Conservation (phyloP, 2,113 vertebrate species). For the Dasypus novemcinctus region DNA sequence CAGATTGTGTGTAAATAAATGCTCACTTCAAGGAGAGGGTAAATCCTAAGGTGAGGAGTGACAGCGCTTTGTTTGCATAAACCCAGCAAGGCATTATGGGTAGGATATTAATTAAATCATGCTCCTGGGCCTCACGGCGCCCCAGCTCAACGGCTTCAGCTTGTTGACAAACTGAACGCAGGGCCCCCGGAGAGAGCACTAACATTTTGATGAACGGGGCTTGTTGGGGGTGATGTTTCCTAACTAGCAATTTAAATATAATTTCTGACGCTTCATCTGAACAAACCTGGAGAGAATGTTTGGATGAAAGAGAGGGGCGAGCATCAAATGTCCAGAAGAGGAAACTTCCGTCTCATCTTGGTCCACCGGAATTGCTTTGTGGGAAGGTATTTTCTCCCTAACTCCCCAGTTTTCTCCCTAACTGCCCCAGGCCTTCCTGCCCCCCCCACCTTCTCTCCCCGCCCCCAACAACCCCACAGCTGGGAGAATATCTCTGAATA, state of each 20-base stretch:
- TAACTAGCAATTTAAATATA: conserved; percentile 53
- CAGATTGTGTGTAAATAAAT: conserved; percentile 73
- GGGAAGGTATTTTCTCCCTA: not conserved
- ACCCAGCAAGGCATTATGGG: conserved; percentile 63
- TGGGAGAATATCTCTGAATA: conserved; percentile 35
- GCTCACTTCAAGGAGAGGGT: conserved; percentile 77
- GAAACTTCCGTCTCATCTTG: conserved; percentile 30
- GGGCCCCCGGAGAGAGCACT: conserved; percentile 64
- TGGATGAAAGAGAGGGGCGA: conserved; percentile 46
- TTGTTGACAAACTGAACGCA: conserved; percentile 76
- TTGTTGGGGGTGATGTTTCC: conserved; percentile 71
- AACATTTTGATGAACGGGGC: conserved; percentile 75
- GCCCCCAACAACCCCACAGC: not conserved
- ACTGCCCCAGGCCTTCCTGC: not conserved
- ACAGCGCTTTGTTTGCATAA: conserved; percentile 63
- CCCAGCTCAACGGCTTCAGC: conserved; percentile 63
- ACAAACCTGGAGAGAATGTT: conserved; percentile 44
- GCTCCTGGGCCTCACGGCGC: conserved; percentile 67
- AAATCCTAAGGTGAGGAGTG: conserved; percentile 68
- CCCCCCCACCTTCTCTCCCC: not conserved
- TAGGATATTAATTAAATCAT: conserved; percentile 79
- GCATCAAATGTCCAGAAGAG: conserved; percentile 44
- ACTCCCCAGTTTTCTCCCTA: not conserved
- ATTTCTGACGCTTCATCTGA: conserved; percentile 64
- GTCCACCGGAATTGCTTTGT: not conserved